Evolutionary conservation across 2,113 vertebrate genomes (phyloP).

Genomic region (Takifugu bimaculatus): DNA sequence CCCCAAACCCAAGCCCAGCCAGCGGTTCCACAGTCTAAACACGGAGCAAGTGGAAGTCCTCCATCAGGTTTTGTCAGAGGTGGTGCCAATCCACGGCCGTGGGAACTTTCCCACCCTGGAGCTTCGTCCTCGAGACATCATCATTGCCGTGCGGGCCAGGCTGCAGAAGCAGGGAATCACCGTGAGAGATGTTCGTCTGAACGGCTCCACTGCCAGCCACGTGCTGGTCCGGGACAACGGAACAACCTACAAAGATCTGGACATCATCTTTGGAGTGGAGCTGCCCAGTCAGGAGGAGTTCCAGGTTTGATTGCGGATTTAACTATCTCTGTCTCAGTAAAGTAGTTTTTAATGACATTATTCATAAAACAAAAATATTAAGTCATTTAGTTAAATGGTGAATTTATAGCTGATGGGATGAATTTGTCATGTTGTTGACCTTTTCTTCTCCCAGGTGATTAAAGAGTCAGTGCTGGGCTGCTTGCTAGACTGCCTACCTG

Average conservation of each 20-base stretch:
- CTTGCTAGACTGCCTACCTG: constrained; percentile 86
- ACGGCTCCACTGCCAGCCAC: constrained; percentile 94
- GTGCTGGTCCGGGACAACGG: constrained; percentile 87
- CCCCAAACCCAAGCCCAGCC: constrained; percentile 72
- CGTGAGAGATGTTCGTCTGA: constrained; percentile 87
- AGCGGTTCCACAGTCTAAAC: constrained; percentile 88
- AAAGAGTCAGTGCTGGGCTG: constrained; percentile 90
- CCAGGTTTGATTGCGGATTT: constrained; percentile 65
- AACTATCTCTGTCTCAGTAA: too few species aligned
- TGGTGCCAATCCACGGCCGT: constrained; percentile 90
- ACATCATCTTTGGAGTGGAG: constrained; percentile 92
- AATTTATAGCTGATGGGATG: neutral
- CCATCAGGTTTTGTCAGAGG: constrained; percentile 84
- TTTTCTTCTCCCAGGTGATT: constrained; percentile 80
- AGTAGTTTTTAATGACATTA: constrained; percentile 5
- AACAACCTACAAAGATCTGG: constrained; percentile 92
- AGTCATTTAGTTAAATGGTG: neutral
- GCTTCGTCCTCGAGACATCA: constrained; percentile 90
- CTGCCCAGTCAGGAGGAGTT: constrained; percentile 88
- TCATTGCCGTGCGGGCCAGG: constrained; percentile 83
- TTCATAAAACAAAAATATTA: neutral
- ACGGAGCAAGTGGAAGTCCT: constrained; percentile 84
- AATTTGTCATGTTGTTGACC: constrained; percentile 37
- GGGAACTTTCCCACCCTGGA: constrained; percentile 96
- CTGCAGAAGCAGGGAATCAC: constrained; percentile 83